These are phyloP conservation scores for Pheosia tremula DNA, from an alignment of 2,888 invertebrate genomes.

Conservation along the genomic window DNA sequence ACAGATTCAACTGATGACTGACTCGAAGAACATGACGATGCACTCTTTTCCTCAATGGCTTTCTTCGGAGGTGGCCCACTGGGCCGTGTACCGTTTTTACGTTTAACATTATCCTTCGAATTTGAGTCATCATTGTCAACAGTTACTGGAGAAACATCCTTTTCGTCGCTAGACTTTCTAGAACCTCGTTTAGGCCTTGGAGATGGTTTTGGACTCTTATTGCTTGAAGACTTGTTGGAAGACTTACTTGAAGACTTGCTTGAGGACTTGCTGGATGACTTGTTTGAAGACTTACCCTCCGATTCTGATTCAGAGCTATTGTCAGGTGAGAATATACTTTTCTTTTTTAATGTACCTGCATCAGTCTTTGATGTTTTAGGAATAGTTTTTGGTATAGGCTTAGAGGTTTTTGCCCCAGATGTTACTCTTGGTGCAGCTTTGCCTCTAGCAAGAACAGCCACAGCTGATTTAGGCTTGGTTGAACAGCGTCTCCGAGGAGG, in stretches of 20 bases:
- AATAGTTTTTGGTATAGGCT: conserved; percentile 67
- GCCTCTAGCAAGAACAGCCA: conserved; percentile 85
- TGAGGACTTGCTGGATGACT: background rate
- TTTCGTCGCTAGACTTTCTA: conserved; percentile 72
- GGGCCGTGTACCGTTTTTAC: conserved; percentile 62
- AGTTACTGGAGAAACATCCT: conserved; percentile 52
- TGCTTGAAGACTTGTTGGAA: conserved; percentile 34
- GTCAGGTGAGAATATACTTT: conserved; percentile 93
- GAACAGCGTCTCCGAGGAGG: conserved; percentile 76
- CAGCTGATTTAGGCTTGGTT: conserved; percentile 86
- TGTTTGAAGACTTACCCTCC: conserved; percentile 63
- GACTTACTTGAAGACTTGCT: conserved; percentile 3
- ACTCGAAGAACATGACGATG: conserved; percentile 75
- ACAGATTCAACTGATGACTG: conserved; percentile 77
- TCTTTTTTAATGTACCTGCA: conserved; percentile 83
- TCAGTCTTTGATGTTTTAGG: conserved; percentile 60
- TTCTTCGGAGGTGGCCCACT: conserved; percentile 77
- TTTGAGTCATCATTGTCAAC: conserved; percentile 65
- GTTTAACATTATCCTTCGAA: conserved; percentile 62
- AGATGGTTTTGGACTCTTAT: conserved; percentile 60
- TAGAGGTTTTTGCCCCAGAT: conserved; percentile 74
- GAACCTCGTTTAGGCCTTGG: conserved; percentile 61
- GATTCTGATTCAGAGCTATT: conserved; percentile 83
- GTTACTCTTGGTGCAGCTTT: conserved; percentile 58
- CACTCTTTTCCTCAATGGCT: conserved; percentile 68